Base-by-base conservation (phyloP, 1,140 invertebrate genomes). In the Danaus melanippus region DNA sequence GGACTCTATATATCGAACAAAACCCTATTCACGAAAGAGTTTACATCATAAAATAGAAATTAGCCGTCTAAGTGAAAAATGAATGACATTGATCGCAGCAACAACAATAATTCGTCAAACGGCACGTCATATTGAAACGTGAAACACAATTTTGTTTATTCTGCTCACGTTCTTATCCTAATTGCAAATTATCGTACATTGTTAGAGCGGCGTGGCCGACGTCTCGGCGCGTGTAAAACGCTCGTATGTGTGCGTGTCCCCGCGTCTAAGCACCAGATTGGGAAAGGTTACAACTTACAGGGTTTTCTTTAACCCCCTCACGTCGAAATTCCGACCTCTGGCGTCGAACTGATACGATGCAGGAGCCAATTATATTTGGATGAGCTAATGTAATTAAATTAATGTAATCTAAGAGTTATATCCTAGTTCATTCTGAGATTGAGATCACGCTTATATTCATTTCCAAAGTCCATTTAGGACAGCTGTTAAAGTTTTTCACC, bases 221-320 rank as follows among this genome's bases (percentile, higher is more conserved):
- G 15, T 15, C 15, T 15, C 15, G 15, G 15, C 15, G 15, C 3
- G 15, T 15, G 15, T 15, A 15, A 15, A 15, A 15, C 15, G 15
- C 15, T 15, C 15, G 15, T 15, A 3, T 15, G 44, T 41, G 41
- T 42, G 53, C 44, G 53, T 56, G 47, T 56, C 46, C 32, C 53
- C 15, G 21, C 39, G 15, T 15, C 15, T 15, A 17, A 39, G 12
- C 39, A 43, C 15, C 32, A 39, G n/a, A 17, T 69, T 60, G 62
- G 58, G 51, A 53, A 62, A 71, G 52, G 46, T 46, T 47, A 15
- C 15, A 15, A 15, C 15, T 15, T 15, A 50, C 48, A 51, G 57
- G 60, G 58, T 62, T 65, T 60, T 61, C 58, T 54, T 58, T 60
- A 52, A 55, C 62, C 62, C 59, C 60, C 57, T 57, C 59, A 47